phyloP scores from a whole-genome alignment of 2,888 invertebrate species.

The Pseudanteris insignis region DNA sequence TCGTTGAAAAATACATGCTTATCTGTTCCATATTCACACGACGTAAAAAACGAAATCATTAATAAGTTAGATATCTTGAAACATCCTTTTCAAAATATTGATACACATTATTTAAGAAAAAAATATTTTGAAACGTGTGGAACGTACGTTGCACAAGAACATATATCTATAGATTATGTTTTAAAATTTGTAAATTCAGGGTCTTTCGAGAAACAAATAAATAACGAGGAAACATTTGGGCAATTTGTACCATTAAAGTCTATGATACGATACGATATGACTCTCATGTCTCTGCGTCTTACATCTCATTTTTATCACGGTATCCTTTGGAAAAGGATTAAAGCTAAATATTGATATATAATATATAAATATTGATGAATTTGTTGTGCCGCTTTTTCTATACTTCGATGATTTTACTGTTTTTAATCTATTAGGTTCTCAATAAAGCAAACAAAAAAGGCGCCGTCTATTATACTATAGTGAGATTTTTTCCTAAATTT shows the following conservation, averaged over 20 bases:
- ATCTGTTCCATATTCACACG: background rate
- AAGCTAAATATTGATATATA: slow-evolving; percentile 5
- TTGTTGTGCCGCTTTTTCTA: slow-evolving; percentile 13
- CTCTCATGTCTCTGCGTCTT: background rate
- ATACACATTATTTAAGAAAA: no score
- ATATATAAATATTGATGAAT: no score
- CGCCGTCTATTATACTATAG: background rate
- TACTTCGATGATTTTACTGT: slow-evolving; percentile 30
- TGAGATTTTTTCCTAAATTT: slow-evolving; percentile 3
- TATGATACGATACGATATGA: background rate
- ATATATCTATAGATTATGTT: no score
- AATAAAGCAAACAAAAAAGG: slow-evolving; percentile 13
- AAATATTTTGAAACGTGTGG: no score
- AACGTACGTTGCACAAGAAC: no score
- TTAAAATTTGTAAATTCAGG: no score
- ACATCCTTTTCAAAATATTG: background rate
- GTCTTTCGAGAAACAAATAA: background rate
- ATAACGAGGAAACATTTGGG: background rate
- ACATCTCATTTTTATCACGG: slow-evolving; percentile 15
- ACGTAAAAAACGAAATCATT: background rate
- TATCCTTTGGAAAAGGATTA: slow-evolving; percentile 11
- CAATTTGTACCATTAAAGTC: slow-evolving; percentile 9
- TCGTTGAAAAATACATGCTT: background rate
- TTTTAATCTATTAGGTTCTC: slow-evolving; percentile 18
- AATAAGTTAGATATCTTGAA: background rate